These are phyloP conservation scores for Bhutanitis thaidina DNA, from an alignment of 2,888 invertebrate species.

Conservation along the genomic window DNA sequence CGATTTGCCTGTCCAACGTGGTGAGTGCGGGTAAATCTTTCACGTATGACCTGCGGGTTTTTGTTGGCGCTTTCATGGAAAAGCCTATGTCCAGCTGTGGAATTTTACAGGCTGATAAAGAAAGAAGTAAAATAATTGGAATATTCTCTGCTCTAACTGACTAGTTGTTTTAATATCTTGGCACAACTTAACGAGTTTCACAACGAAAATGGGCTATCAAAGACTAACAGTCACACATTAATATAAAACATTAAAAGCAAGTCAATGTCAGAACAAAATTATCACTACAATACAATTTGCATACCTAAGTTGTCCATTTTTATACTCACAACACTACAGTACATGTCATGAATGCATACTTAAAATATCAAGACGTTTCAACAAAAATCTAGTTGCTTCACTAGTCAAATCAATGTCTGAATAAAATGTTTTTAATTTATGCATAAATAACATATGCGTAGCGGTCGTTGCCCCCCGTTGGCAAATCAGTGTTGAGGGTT, in stretches of 20 bases:
- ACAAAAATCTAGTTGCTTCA: neutral
- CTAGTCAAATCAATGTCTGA: neutral
- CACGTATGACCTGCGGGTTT: too few relatives aligned
- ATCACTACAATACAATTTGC: neutral
- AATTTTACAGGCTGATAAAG: too few relatives aligned
- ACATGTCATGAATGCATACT: constrained; percentile 16
- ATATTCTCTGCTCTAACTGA: constrained; percentile 7
- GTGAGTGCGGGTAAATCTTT: too few relatives aligned
- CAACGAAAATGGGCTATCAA: neutral
- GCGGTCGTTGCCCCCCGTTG: constrained; percentile 51
- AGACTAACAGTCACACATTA: constrained; percentile 1
- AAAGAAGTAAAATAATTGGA: neutral
- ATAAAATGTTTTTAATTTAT: constrained; percentile 24
- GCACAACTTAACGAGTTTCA: neutral
- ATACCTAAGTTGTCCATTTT: too few relatives aligned
- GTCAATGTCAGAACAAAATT: neutral
- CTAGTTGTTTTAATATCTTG: constrained; percentile 5
- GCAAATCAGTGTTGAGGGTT: constrained; percentile 69
- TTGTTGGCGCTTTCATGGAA: too few relatives aligned
- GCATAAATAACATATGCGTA: constrained; percentile 57
- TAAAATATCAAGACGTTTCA: neutral
- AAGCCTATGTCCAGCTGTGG: too few relatives aligned
- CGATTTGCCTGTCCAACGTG: too few relatives aligned
- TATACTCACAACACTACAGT: neutral
- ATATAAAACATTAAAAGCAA: neutral